Evolutionary conservation across 2,888 invertebrate genomes (phyloP), one percentile per base, ranked within the genome.

Genomic region (Chrysomela aeneicollis): DNA sequence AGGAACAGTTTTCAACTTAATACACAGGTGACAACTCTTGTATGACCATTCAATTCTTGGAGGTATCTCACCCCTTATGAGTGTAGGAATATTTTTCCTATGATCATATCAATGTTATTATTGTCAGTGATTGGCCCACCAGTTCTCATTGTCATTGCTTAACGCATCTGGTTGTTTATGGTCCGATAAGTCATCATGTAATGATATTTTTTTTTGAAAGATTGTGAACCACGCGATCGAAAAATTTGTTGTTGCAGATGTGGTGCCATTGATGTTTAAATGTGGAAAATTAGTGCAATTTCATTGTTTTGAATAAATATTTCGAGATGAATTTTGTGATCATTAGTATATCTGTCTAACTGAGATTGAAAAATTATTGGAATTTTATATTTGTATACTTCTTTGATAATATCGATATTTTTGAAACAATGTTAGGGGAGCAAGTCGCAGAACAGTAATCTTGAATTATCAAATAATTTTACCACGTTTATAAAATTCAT

Each of bases 201-300:
- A 3, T 1, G 6, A n/a, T 42, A 63, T 63, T 17, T 15, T 57
- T 15, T 42, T 42, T 2, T 2, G n/a, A 42, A 42, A 6, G 1
- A 3, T 42, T 15, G 42, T 3, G 4, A 42, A 42, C n/a, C 3
- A 42, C 15, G 9, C 4, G 42, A 42, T 42, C n/a, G 42, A 42
- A 42, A 42, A 42, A 15, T 15, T n/a, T 42, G 42, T 42, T 42
- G n/a, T 15, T 42, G 42, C 9, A 42, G 26, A 57, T 57, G 57
- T 57, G 46, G 47, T 26, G 46, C 46, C 46, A 57, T 60, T 46
- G 61, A 61, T 65, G 65, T 65, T 65, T 65, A 30, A 59, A 54
- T 59, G 59, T 62, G 62, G 62, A 51, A 62, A 59, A 19, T 47
- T 59, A 59, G 59, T 59, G 62, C 66, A 58, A 66, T 66, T 61